Conservation (phyloP, 2,797 vertebrate genomes). For the Nannoperca australis region DNA sequence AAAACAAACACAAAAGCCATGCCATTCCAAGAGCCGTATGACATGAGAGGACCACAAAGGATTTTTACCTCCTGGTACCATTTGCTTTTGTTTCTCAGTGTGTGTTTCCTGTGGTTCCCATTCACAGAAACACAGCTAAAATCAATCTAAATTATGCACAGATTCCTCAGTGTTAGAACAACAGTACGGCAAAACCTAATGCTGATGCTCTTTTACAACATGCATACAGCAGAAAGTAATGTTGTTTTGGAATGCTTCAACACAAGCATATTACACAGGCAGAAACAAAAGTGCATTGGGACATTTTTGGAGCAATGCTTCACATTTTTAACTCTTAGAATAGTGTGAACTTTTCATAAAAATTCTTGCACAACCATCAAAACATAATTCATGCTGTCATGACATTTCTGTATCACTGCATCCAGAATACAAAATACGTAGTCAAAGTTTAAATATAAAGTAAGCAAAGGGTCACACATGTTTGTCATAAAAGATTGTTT, state of each 20-base stretch:
- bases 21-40: conserved; percentile 34
- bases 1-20: conserved; percentile 68
- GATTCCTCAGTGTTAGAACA: conserved; percentile 5
- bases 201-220: conserved; percentile 19
- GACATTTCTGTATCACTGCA: conserved; percentile 31
- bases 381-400: conserved; percentile 20
- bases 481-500: conserved; percentile 17
- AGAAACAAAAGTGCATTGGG: background rate
- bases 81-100: conserved; percentile 34
- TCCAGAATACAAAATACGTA: conserved; percentile 13
- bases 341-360: background rate
- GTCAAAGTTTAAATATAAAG: conserved; percentile 12
- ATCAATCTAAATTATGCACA: conserved; percentile 35
- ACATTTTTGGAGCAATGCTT: background rate
- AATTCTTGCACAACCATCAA: conserved; percentile 11
- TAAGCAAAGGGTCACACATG: background rate
- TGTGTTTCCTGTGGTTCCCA: conserved; percentile 7
- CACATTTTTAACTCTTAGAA: background rate
- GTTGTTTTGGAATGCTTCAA: background rate
- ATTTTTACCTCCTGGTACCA: conserved; percentile 3
- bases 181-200: background rate
- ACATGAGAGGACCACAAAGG: conserved; percentile 48
- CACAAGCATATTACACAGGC: background rate
- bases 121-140: conserved; percentile 29
- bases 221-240: conserved; percentile 1